A percentile compares a stretch with the other conserved stretches of the same genome.
Evolutionary conservation across 2,113 vertebrate species (phyloP).

Genomic region (Dasyornis broadbenti): DNA sequence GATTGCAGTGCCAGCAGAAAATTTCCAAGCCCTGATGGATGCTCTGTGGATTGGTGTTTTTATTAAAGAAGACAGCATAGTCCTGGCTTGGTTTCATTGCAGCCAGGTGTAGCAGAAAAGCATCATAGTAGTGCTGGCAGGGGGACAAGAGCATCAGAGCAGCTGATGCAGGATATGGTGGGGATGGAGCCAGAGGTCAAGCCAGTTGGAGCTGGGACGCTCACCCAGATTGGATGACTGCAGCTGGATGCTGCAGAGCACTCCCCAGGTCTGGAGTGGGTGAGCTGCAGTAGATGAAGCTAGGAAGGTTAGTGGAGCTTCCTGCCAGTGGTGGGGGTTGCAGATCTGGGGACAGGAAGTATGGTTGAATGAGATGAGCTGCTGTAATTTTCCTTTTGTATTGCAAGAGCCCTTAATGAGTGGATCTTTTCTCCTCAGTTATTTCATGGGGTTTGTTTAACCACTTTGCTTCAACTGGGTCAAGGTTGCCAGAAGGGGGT

Average conservation of each 20-base stretch:
- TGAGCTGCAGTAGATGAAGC: background rate
- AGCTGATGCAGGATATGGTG: rapidly evolving
- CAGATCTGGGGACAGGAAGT: background rate
- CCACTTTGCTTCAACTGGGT: background rate
- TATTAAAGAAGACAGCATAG: background rate
- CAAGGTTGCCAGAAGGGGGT: background rate
- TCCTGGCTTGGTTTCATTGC: background rate
- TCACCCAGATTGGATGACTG: background rate
- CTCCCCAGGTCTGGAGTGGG: no score
- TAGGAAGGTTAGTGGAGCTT: background rate
- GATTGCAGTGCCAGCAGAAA: background rate
- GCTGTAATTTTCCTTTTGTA: background rate
- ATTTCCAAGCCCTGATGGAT: background rate
- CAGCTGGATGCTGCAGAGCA: background rate
- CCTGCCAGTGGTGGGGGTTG: rapidly evolving
- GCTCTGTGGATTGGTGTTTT: background rate
- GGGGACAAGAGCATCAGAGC: rapidly evolving
- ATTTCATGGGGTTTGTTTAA: background rate
- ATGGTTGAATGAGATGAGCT: background rate
- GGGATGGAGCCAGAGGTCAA: background rate
- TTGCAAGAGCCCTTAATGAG: background rate
- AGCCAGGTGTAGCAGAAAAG: background rate
- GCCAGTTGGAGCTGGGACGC: background rate
- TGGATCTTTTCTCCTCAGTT: background rate
- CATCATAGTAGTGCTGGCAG: background rate